Evolutionary conservation across 2,797 vertebrate species (phyloP), one percentile per base, ranked within the genome.

Genomic region (Sebastes vulpes): DNA sequence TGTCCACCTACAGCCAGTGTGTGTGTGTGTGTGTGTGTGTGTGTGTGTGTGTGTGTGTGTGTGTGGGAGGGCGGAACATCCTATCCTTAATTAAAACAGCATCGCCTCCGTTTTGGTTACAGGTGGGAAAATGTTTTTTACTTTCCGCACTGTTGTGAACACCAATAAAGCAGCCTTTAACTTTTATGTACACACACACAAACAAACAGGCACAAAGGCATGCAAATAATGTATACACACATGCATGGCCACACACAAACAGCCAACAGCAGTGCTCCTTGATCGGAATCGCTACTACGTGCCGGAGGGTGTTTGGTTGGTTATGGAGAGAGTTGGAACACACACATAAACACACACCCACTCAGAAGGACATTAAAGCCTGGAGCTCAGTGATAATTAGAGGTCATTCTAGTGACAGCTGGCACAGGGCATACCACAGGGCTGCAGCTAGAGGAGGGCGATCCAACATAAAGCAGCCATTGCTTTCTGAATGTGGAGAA

Each of bases 321-420:
- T 86, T 75, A 77, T 82, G 89, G 81, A 81, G 72, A 85, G 83
- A 82, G 84, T 82, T 88, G 86, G 79, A 77, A 77, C 81, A 63
- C 88, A 87, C 85, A 81, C 82, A 77, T 76, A 88, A 53, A 85
- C 80, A 90, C 82, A 84, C 83, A 77, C 71, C 76, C 75, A 88
- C 88, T 85, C 82, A 85, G 11, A 68, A 78, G 83, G 88, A 91
- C 86, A 89, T 89, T 85, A 89, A 89, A 93, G 86, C 84, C 84
- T 54, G 65, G 54, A 79, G 89, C 84, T 87, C 70, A 61, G 87
- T 83, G 85, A 89, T 91, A 91, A 92, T 92, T 89, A 86, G 86
- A 87, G 84, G 86, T 91, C 89, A 94, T 84, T 88, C 72, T 69
- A 63, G 88, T 90, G 89, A 91, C 87, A 89, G 88, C 90, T 89